Evolutionary conservation across 2,113 vertebrate species (phyloP).

Genomic region (Zosterops borbonicus): DNA sequence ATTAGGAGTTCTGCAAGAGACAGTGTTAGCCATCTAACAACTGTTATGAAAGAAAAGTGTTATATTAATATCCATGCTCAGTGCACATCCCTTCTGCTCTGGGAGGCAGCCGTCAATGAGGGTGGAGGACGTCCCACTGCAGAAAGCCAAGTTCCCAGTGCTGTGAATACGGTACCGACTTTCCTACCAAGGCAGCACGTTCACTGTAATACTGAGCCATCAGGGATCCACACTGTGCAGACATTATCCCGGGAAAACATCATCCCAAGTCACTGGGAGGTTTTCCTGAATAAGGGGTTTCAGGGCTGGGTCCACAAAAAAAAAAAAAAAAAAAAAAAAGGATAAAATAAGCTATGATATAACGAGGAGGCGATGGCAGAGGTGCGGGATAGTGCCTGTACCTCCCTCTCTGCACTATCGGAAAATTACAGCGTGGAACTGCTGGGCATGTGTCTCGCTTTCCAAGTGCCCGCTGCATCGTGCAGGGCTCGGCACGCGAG

Average conservation of each 20-base stretch:
- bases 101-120: neutral
- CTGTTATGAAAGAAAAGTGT: neutral
- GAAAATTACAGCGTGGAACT: neutral
- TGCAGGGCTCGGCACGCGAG: neutral
- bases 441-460: rapidly evolving
- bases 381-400: neutral
- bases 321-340: neutral
- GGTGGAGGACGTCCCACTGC: neutral
- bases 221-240: neutral
- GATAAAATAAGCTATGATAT: neutral
- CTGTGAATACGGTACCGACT: neutral
- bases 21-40: neutral
- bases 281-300: neutral
- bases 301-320: neutral
- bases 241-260: neutral
- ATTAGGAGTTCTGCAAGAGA: neutral
- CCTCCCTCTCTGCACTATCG: neutral
- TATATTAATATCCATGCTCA: neutral
- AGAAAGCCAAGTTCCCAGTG: neutral
- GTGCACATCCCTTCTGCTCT: neutral
- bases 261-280: neutral
- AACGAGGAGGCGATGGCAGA: neutral
- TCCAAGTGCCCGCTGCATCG: neutral
- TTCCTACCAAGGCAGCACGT: neutral
- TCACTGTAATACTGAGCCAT: rapidly evolving